Percentiles rank a stretch among this genome's conserved stretches.
Conservation (phyloP, 2,113 vertebrate genomes). For the Antechinus flavipes region DNA sequence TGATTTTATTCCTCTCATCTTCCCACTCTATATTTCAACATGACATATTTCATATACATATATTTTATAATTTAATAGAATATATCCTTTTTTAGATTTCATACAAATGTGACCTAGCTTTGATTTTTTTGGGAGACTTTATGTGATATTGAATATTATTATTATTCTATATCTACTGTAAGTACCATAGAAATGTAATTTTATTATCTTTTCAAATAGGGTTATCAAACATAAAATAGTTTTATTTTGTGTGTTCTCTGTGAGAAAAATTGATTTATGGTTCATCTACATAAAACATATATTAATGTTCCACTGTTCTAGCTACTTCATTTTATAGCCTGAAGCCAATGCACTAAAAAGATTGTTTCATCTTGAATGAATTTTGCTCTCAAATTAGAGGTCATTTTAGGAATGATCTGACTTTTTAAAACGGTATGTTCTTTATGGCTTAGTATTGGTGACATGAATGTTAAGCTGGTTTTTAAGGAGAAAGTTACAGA, state of each 20-base stretch:
- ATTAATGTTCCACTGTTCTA: constrained; percentile 6
- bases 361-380: constrained; percentile 40
- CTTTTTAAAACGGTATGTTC: not conserved
- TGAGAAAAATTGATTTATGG: constrained; percentile 46
- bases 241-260: constrained; percentile 42
- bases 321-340: constrained; percentile 46
- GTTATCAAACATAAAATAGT: constrained; percentile 45
- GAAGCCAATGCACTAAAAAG: constrained; percentile 25
- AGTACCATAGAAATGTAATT: constrained; percentile 46
- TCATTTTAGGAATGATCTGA: constrained; percentile 24
- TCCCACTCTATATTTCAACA: not conserved
- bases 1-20: constrained; percentile 17
- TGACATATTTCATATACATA: not conserved
- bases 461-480: not conserved
- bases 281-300: not conserved
- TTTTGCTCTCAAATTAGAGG: constrained; percentile 55
- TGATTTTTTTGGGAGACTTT: constrained; percentile 17
- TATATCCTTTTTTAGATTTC: not conserved
- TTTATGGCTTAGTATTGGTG: not conserved
- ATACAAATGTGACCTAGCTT: constrained; percentile 57
- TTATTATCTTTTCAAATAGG: constrained; percentile 44
- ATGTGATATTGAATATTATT: not conserved
- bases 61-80: constrained; percentile 9
- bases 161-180: not conserved
- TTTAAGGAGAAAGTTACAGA: constrained; percentile 1